A percentile compares a stretch with the other conserved stretches of the same genome.
Evolutionary conservation across 2,888 invertebrate species (phyloP).

Genomic region (Tolmerus cingulatus): DNA sequence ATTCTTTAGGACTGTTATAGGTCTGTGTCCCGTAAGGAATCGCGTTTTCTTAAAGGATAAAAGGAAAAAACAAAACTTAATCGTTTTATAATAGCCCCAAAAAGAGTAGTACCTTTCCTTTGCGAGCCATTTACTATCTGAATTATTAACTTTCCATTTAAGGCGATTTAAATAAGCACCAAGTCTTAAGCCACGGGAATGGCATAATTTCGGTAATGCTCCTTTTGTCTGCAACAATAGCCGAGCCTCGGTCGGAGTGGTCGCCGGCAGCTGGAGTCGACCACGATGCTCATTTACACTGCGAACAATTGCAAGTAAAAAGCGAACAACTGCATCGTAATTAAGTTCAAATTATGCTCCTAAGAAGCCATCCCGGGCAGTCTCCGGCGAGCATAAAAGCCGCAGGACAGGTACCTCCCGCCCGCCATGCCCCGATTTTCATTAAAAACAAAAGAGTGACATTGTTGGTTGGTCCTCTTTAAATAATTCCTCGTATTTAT

Average conservation of each 20-base stretch:
- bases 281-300: not conserved
- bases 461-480: not conserved
- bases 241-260: not conserved
- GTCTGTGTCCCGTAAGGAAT: too few species aligned
- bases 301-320: not conserved
- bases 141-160: not conserved
- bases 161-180: not conserved
- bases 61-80: not conserved
- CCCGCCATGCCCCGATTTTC: not conserved
- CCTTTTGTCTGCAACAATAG: not conserved
- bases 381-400: not conserved
- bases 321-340: not conserved
- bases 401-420: not conserved
- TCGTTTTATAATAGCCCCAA: not conserved
- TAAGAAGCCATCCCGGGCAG: not conserved
- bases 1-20: too few species aligned
- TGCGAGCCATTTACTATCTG: not conserved
- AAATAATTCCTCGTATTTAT: conserved; percentile 10
- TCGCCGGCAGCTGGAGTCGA: not conserved
- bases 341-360: not conserved
- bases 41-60: not conserved
- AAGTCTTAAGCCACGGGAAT: not conserved
- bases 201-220: not conserved
- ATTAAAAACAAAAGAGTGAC: not conserved
- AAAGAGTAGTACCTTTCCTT: not conserved